Conservation (phyloP, 2,888 invertebrate genomes). For the Gordius sp. region DNA sequence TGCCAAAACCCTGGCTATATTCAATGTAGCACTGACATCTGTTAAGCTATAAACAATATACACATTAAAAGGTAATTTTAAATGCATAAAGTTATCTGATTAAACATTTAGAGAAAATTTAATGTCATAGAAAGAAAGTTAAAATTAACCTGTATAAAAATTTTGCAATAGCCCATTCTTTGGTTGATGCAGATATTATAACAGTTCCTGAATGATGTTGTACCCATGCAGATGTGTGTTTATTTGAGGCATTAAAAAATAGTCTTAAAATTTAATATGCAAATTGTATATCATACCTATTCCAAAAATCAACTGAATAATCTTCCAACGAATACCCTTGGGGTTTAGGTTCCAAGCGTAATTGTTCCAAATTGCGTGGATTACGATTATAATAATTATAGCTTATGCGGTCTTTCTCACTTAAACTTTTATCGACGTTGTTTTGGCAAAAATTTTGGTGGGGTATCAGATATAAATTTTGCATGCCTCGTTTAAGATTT, state of each 20-base stretch:
- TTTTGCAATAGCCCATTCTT: slow-evolving; percentile 22
- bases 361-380: slow-evolving; percentile 23
- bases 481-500: no score
- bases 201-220: background rate
- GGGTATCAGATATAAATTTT: no score
- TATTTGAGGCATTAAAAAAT: background rate
- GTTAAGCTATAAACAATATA: slow-evolving; percentile 9
- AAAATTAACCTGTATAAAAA: slow-evolving; percentile 23
- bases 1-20: slow-evolving; percentile 17
- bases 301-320: slow-evolving; percentile 19
- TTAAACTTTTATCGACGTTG: no score
- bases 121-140: background rate
- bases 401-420: background rate
- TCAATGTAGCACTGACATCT: slow-evolving; percentile 14
- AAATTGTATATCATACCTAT: background rate
- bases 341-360: slow-evolving; percentile 21
- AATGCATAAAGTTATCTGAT: background rate
- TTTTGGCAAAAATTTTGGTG: no score
- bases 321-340: slow-evolving; percentile 24
- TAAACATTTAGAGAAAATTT: background rate
- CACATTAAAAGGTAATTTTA: background rate
- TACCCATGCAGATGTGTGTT: slow-evolving; percentile 13
- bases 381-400: slow-evolving; percentile 20
- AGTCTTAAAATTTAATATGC: background rate
- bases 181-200: slow-evolving; percentile 23